A percentile compares a stretch with the other conserved stretches of the same genome.
phyloP scores from a whole-genome alignment of 92 coral and sea anemone genomes.

The Palythoa caribaeorum region DNA sequence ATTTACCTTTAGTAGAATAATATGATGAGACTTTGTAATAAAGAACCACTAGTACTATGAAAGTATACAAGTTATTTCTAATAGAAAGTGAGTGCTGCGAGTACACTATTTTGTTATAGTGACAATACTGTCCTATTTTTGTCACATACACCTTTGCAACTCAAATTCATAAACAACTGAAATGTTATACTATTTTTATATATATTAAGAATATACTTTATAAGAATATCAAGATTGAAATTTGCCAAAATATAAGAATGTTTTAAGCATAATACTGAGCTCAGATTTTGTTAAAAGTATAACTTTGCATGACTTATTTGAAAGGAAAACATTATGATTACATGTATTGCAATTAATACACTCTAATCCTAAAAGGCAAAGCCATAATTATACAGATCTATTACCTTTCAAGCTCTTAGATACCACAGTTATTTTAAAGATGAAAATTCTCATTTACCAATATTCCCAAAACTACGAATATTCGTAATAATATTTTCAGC shows the following conservation, averaged over 20 bases:
- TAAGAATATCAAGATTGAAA: too few species aligned
- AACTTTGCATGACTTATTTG: not conserved
- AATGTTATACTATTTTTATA: not conserved
- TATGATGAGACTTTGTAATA: not conserved
- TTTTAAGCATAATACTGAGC: not conserved
- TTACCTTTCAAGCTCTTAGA: too few species aligned
- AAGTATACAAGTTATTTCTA: not conserved
- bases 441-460: not conserved
- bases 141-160: not conserved
- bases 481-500: too few species aligned
- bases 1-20: constrained; percentile 47
- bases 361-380: too few species aligned
- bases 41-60: not conserved
- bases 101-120: too few species aligned
- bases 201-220: too few species aligned
- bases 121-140: not conserved
- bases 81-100: too few species aligned
- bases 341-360: not conserved
- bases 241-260: too few species aligned
- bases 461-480: too few species aligned
- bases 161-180: not conserved
- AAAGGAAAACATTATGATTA: not conserved
- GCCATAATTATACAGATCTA: too few species aligned
- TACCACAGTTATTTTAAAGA: too few species aligned
- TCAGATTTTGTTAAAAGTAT: not conserved